These are phyloP conservation scores for Argyrosomus japonicus DNA, from an alignment of 2,113 vertebrate species.

Conservation along the genomic window DNA sequence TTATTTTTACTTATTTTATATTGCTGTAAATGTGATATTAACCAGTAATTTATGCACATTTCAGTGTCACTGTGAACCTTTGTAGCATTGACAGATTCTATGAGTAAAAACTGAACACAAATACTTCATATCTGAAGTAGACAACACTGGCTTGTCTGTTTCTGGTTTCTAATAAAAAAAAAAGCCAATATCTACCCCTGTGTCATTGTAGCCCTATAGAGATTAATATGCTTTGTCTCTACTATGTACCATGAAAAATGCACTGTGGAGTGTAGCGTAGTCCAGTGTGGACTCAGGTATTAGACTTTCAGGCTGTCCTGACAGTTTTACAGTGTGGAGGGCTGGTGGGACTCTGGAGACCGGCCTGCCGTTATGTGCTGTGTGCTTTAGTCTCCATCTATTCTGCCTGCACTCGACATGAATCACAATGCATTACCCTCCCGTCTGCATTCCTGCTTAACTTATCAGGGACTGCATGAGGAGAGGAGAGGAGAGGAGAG, in stretches of 20 bases:
- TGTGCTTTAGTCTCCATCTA: constrained; percentile 59
- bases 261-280: constrained; percentile 3
- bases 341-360: constrained; percentile 60
- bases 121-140: not conserved
- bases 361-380: constrained; percentile 39
- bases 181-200: not conserved
- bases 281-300: constrained; percentile 49
- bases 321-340: constrained; percentile 70
- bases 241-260: constrained; percentile 18
- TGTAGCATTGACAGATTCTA: not conserved
- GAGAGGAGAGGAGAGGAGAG: constrained; percentile 4
- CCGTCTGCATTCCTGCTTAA: constrained; percentile 59
- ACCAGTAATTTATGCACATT: not conserved
- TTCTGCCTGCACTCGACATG: constrained; percentile 65
- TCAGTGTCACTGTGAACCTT: not conserved
- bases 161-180: constrained; percentile 11
- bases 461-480: constrained; percentile 36
- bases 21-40: not conserved
- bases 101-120: not conserved
- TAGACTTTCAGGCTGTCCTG: constrained; percentile 52
- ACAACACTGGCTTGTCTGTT: not conserved
- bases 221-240: constrained; percentile 19
- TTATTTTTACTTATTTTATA: not conserved
- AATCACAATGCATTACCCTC: constrained; percentile 73
- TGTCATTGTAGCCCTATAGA: not conserved